Evolutionary conservation across 1,140 invertebrate species (phyloP).

Genomic region (Neodiprion virginianus): DNA sequence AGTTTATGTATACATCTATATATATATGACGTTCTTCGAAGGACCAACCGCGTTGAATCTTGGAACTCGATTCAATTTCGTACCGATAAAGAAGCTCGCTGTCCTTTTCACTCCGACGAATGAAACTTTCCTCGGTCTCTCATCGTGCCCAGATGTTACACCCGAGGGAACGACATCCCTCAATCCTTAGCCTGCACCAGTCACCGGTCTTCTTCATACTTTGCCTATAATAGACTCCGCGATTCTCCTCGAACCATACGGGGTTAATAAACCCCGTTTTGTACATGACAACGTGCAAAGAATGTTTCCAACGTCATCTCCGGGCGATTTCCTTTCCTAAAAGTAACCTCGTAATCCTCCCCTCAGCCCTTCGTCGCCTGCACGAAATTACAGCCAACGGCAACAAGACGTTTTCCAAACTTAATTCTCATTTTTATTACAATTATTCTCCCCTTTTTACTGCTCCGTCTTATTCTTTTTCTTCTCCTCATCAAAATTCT

Average conservation of each 20-base stretch:
- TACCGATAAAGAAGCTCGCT: neutral
- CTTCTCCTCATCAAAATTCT: too few relatives aligned
- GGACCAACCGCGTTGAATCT: neutral
- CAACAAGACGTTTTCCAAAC: too few relatives aligned
- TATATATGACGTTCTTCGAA: neutral
- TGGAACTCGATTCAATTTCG: neutral
- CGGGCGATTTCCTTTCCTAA: too few relatives aligned
- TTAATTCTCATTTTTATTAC: too few relatives aligned
- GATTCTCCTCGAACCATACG: neutral
- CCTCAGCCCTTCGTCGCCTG: too few relatives aligned
- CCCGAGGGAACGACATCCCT: constrained; percentile 1
- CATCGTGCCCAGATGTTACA: neutral
- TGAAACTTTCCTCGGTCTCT: neutral
- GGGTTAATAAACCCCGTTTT: neutral
- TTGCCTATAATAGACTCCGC: neutral
- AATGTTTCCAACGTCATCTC: neutral
- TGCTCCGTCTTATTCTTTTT: too few relatives aligned
- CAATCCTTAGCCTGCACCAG: neutral
- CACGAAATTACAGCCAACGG: too few relatives aligned
- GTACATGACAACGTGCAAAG: neutral
- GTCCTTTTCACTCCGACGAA: neutral
- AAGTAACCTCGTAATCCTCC: too few relatives aligned
- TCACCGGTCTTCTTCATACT: neutral
- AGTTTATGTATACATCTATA: too few relatives aligned
- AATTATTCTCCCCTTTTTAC: too few relatives aligned